phyloP scores from a whole-genome alignment of 2,113 vertebrate species.

The Onychostruthus taczanowskii region DNA sequence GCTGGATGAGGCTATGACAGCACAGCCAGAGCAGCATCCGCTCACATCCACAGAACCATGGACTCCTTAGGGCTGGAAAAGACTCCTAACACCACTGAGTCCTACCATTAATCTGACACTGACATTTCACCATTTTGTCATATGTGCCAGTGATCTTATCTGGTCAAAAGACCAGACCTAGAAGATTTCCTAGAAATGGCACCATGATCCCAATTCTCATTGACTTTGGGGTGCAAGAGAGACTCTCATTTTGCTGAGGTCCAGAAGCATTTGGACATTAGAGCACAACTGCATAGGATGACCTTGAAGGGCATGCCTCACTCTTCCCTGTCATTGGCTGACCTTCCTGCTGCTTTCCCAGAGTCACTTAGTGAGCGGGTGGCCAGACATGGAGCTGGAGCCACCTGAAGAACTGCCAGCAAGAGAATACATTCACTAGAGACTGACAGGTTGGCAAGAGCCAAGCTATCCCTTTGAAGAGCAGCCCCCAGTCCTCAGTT shows the following conservation, averaged over 20 bases:
- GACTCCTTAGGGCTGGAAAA: neutral
- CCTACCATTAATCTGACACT: neutral
- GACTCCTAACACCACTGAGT: neutral
- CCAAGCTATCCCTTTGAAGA: neutral
- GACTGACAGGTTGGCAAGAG: neutral
- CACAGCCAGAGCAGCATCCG: neutral
- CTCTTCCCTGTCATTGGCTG: neutral
- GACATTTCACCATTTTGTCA: neutral
- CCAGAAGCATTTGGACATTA: neutral
- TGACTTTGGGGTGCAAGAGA: neutral
- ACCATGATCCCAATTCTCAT: neutral
- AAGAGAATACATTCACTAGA: neutral
- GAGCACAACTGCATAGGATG: neutral
- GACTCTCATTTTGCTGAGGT: neutral
- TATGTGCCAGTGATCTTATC: neutral
- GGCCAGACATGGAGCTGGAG: neutral
- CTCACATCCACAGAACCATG: neutral
- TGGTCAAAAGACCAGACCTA: neutral
- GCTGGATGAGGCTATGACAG: neutral
- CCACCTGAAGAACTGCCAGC: neutral
- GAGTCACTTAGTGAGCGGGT: neutral
- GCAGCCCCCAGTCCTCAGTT: neutral
- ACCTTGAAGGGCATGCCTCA: neutral
- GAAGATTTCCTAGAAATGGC: neutral
- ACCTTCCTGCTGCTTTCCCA: neutral